phyloP scores from a whole-genome alignment of 2,797 vertebrate species.

The Margarornis squamiger region DNA sequence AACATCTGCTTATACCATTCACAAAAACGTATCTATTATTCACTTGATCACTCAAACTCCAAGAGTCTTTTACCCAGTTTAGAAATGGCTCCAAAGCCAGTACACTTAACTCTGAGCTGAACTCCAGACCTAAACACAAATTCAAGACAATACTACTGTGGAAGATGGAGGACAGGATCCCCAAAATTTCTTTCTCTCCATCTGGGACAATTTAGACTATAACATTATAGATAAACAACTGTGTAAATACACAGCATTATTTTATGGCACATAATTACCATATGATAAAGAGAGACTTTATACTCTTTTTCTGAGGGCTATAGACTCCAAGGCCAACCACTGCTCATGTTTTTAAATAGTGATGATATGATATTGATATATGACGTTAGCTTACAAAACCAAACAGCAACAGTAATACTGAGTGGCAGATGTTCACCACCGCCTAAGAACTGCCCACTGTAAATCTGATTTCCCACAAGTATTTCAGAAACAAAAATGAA shows the following conservation, averaged over 20 bases:
- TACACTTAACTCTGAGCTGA: neutral
- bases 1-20: neutral
- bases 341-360: neutral
- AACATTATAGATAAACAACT: neutral
- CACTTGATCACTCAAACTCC: neutral
- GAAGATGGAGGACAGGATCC: neutral
- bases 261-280: neutral
- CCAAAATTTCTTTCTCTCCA: neutral
- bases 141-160: neutral
- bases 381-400: neutral
- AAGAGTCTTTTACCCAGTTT: neutral
- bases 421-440: neutral
- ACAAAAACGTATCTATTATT: neutral
- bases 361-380: neutral
- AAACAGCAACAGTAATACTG: neutral
- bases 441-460: neutral
- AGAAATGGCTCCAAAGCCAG: neutral
- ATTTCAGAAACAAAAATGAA: neutral
- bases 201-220: neutral
- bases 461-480: slow-evolving; percentile 26
- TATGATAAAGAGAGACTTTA: neutral
- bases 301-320: neutral
- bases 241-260: neutral
- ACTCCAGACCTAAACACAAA: neutral
- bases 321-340: neutral